Conservation (phyloP, 2,113 vertebrate species). For the Apaloderma vittatum region DNA sequence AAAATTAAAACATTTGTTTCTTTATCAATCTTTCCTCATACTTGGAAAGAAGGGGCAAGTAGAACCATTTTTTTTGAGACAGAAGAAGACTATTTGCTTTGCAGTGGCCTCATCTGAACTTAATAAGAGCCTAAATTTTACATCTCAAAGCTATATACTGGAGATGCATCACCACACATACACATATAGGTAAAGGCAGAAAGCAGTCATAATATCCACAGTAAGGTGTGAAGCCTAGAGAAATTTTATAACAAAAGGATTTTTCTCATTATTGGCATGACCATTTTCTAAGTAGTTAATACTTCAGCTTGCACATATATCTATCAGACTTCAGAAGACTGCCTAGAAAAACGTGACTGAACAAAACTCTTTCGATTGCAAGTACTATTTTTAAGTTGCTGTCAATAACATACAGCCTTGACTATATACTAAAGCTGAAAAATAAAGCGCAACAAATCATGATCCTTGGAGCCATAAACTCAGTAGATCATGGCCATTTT, state of each 20-base stretch:
- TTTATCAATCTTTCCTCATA: background rate
- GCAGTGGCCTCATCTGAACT: accelerated
- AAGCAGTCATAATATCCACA: background rate
- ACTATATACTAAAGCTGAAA: conserved; percentile 14
- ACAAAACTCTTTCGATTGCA: background rate
- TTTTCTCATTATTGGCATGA: background rate
- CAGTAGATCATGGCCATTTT: background rate
- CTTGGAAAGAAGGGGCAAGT: background rate
- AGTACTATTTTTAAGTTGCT: background rate
- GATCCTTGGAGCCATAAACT: background rate
- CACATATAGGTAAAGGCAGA: background rate
- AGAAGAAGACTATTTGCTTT: background rate
- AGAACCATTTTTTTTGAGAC: background rate
- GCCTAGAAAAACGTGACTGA: background rate
- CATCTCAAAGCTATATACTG: background rate
- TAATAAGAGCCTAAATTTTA: background rate
- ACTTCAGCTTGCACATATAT: background rate
- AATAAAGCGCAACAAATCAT: conserved; percentile 6
- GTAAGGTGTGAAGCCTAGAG: background rate
- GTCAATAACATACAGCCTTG: background rate
- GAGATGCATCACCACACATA: background rate
- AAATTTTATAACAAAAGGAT: background rate
- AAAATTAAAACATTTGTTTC: background rate
- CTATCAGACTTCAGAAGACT: background rate
- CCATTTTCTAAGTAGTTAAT: background rate